A percentile compares a stretch with the other conserved stretches of the same genome.
Evolutionary conservation across 2,797 vertebrate species (phyloP).

Genomic region (Sebastes diploproa): DNA sequence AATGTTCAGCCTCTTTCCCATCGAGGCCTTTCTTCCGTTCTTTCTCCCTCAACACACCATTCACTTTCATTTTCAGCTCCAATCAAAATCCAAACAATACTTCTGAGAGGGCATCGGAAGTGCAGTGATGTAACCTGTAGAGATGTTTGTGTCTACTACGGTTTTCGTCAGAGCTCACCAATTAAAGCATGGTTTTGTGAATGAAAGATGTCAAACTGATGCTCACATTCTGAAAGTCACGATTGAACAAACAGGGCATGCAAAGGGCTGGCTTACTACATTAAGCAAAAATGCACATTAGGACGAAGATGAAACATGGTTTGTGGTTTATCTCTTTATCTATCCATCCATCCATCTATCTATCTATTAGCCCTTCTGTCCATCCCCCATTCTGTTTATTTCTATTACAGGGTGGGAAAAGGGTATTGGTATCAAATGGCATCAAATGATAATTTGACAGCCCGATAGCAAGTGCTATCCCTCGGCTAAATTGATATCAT

Average conservation of each 20-base stretch:
- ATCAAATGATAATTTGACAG: conserved; percentile 71
- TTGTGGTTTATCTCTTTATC: too few relatives aligned
- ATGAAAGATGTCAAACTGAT: background rate
- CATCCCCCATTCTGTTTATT: conserved; percentile 31
- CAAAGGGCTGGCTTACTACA: background rate
- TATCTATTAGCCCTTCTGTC: background rate
- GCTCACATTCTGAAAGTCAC: background rate
- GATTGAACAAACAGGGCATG: background rate
- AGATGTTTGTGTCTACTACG: background rate
- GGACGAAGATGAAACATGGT: background rate
- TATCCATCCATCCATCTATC: fast-evolving
- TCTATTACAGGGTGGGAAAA: conserved; percentile 25
- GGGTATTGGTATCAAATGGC: conserved; percentile 46
- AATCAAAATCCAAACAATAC: conserved; percentile 47
- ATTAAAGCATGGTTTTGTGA: conserved; percentile 1
- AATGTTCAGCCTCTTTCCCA: conserved; percentile 52
- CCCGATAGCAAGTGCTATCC: conserved; percentile 59
- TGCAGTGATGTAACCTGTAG: background rate
- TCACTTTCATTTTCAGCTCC: conserved; percentile 44
- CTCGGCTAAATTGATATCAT: conserved; percentile 74
- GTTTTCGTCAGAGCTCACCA: background rate
- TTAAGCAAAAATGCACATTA: background rate
- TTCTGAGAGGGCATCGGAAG: conserved; percentile 15
- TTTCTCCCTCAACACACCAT: conserved; percentile 24
- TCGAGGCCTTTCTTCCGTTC: conserved; percentile 10